A percentile compares a stretch with the other conserved stretches of the same genome.
Conservation (phyloP, 2,888 invertebrate species). For the Orthonevra nobilis region DNA sequence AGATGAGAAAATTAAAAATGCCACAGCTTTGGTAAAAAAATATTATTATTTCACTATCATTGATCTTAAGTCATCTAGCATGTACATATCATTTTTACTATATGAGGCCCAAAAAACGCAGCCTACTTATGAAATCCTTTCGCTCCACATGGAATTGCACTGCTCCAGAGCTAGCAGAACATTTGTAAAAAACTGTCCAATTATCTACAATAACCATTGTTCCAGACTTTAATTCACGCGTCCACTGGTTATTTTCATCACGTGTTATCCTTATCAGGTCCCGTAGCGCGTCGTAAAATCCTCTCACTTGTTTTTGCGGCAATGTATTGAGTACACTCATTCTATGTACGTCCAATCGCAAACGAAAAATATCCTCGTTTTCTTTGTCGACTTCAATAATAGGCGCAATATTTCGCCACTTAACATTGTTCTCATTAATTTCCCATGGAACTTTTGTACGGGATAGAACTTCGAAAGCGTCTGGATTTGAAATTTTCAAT, state of each 20-base stretch:
- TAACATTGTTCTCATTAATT: constrained; percentile 82
- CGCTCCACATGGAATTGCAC: constrained; percentile 49
- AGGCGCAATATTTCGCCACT: constrained; percentile 81
- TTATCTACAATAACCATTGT: constrained; percentile 87
- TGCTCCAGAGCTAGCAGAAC: constrained; percentile 83
- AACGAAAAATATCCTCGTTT: constrained; percentile 82
- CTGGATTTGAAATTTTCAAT: constrained; percentile 81
- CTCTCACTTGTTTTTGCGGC: constrained; percentile 80
- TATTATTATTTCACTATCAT: too few species aligned
- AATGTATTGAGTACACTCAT: constrained; percentile 82
- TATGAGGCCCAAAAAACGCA: constrained; percentile 18
- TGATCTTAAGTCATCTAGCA: too few species aligned
- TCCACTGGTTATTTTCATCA: constrained; percentile 81
- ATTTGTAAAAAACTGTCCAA: constrained; percentile 87
- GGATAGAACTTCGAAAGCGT: constrained; percentile 82
- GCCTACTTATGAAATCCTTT: constrained; percentile 66
- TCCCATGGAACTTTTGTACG: constrained; percentile 82
- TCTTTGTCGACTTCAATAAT: constrained; percentile 82
- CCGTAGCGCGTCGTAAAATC: constrained; percentile 82
- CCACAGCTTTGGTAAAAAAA: too few species aligned
- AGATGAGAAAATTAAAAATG: too few species aligned
- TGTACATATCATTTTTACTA: too few species aligned
- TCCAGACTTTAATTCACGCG: constrained; percentile 83
- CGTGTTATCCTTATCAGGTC: constrained; percentile 81
- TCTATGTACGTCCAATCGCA: constrained; percentile 86